phyloP scores from a whole-genome alignment of 2,113 vertebrate genomes.

The Synchiropus splendidus region DNA sequence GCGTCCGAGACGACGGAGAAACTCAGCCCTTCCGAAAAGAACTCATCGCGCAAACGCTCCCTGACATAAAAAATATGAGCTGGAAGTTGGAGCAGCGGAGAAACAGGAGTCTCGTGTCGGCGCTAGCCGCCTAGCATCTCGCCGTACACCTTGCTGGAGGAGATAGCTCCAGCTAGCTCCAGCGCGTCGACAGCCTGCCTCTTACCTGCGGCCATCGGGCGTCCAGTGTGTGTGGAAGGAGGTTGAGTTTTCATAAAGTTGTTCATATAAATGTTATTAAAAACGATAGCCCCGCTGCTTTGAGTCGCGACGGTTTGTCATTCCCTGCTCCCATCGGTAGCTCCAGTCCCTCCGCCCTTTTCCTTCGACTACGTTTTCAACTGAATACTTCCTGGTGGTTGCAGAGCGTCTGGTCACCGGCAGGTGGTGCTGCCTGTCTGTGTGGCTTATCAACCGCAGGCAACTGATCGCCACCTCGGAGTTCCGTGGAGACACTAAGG shows the following conservation, averaged over 20 bases:
- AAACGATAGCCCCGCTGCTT: background rate
- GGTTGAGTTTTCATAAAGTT: slow-evolving; percentile 2
- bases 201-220: slow-evolving; percentile 22
- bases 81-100: too few relatives aligned
- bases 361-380: slow-evolving; percentile 21
- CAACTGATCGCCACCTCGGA: too few relatives aligned
- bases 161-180: slow-evolving; percentile 27
- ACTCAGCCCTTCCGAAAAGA: too few relatives aligned
- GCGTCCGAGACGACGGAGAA: too few relatives aligned
- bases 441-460: too few relatives aligned
- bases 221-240: background rate
- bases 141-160: slow-evolving; percentile 24
- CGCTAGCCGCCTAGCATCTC: slow-evolving; percentile 13
- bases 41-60: too few relatives aligned
- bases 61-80: too few relatives aligned
- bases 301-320: slow-evolving; percentile 7
- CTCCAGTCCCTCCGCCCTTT: slow-evolving; percentile 36
- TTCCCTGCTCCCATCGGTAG: slow-evolving; percentile 16
- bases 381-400: slow-evolving; percentile 36
- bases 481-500: too few relatives aligned
- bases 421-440: slow-evolving; percentile 27
- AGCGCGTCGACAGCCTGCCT: slow-evolving; percentile 19
- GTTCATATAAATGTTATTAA: background rate
- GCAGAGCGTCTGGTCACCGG: background rate
- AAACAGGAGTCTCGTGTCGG: too few relatives aligned